Percentiles rank a stretch among this genome's conserved stretches.
phyloP scores from a whole-genome alignment of 2,888 invertebrate genomes.

The Agrilus mali region DNA sequence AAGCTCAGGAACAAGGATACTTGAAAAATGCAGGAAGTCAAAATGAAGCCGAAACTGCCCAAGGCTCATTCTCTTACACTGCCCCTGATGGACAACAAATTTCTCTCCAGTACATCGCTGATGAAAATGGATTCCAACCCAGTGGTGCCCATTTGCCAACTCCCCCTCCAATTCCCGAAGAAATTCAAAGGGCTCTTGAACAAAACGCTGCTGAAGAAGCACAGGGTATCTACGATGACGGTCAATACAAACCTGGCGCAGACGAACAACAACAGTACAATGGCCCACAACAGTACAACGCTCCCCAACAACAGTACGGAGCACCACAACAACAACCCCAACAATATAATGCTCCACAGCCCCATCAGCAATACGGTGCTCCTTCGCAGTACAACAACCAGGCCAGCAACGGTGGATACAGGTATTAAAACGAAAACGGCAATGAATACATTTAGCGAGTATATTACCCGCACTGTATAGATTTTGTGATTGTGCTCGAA shows the following conservation, averaged over 20 bases:
- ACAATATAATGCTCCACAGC: too few species aligned
- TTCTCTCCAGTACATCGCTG: conserved; percentile 20
- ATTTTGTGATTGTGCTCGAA: too few species aligned
- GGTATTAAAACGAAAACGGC: too few species aligned
- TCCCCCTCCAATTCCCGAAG: conserved; percentile 46
- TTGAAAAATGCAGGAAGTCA: conserved; percentile 8
- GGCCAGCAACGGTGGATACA: too few species aligned
- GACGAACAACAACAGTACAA: conserved; percentile 3
- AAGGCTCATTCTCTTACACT: conserved; percentile 25
- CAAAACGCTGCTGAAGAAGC: conserved; percentile 16
- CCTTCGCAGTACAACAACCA: too few species aligned
- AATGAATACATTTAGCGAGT: too few species aligned
- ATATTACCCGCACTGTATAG: too few species aligned
- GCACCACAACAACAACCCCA: conserved; percentile 6
- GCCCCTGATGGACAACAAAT: conserved; percentile 23
- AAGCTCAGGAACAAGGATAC: conserved; percentile 23
- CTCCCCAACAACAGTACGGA: conserved; percentile 14
- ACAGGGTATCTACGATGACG: conserved; percentile 19
- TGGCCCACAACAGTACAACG: conserved; percentile 4
- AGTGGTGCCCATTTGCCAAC: conserved; percentile 35
- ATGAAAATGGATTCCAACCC: conserved; percentile 25
- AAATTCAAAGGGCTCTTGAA: conserved; percentile 30
- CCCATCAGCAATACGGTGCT: too few species aligned
- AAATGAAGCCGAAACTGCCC: conserved; percentile 17
- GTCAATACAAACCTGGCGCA: conserved; percentile 15